Base-by-base conservation (phyloP, 2,888 invertebrate species). In the Sminthurinus aureus region DNA sequence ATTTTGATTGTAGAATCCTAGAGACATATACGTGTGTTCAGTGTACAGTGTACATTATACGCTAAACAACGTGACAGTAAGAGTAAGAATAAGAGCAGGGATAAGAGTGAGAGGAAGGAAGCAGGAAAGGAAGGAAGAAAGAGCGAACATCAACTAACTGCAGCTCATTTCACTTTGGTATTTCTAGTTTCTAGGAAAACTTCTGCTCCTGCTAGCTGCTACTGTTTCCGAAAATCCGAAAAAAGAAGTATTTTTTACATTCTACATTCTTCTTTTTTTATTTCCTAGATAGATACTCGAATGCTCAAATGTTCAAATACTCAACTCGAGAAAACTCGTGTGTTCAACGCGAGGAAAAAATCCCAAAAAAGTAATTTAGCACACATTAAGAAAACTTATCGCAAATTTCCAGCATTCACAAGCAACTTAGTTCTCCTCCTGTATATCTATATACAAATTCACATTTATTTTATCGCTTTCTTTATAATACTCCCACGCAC, bases 381-480 rank as follows among this genome's bases (percentile, higher is more conserved):
- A 85, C 85, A 86, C 87, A 87, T 88, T 88, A 88, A 87, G 83
- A 78, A 81, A 86, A 87, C 86, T 87, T 87, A 87, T 87, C 87
- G 85, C 85, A 84, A 85, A 85, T 87, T 85, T 85, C 86, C 86
- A 86, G 86, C 83, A 85, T 82, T 79, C 81, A 80, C 78, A 76
- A 85, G 64, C 67, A 76, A 26, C 58, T 74, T 74, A 15, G 13
- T 64, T 64, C 15, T 64, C 15, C 15, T 64, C 64, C 9, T 64
- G 15, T n/a, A 71, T 20, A 71, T 71, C 20, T 71, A 24, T 71
- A 71, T 20, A 71, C 71, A 71, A 26, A 24, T 22, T 73, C 73
- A 73, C 73, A 24, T 73, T 73, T 15, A 73, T 73, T 73, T 73
- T 26, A 24, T 73, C 73, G 24, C 26, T 24, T 73, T 22, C 38